Evolutionary conservation across 2,797 vertebrate genomes (phyloP), one percentile per base, ranked within the genome.

Genomic region (Bradypus variegatus): DNA sequence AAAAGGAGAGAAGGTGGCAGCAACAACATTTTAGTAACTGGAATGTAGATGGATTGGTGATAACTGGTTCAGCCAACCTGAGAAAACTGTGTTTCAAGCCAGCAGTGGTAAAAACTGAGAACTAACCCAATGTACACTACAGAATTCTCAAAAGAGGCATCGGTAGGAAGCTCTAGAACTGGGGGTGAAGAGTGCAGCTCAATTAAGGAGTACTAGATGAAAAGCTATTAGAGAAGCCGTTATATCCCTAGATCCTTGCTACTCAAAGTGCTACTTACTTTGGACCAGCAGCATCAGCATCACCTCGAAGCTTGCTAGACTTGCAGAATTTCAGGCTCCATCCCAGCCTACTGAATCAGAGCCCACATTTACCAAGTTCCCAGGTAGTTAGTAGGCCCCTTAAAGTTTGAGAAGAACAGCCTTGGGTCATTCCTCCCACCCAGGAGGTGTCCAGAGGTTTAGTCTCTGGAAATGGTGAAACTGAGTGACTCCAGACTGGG

Each of bases 391-490:
- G 10, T 19, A 23, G 14, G n/a, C 70, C 53, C 58, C 21, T 5
- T 41, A 13, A 81, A 48, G 36, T 45, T 0, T 36, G 33, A 79
- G 60, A 72, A 50, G 50, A 29, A 11, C 29, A 8, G 33, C 8
- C 29, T 23, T 13, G 5, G 36, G 53, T 65, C 11, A 36, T 41
- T 80, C 69, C 33, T 73, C n/a, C 41, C 7, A 14, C 13, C 19
- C 19, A 36, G 29, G 25, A 69, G 19, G 38, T 76, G 48, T 10
- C 41, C n/a, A 58, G 58, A 70, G 27, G 19, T 83, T 36, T 88
- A 62, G 58, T 86, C 77, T 91, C 53, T 62, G 90, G 73, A 73
- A 79, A 78, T 5, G 29, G 58, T 48, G 72, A 64, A n/a, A 87
- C 5, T 16, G 7, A 18, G 14, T 64, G 5, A 73, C 19, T 91